Percentiles rank a stretch among this genome's conserved stretches.
phyloP scores from a whole-genome alignment of 2,113 vertebrate genomes.

The Ceuthmochares aereus region DNA sequence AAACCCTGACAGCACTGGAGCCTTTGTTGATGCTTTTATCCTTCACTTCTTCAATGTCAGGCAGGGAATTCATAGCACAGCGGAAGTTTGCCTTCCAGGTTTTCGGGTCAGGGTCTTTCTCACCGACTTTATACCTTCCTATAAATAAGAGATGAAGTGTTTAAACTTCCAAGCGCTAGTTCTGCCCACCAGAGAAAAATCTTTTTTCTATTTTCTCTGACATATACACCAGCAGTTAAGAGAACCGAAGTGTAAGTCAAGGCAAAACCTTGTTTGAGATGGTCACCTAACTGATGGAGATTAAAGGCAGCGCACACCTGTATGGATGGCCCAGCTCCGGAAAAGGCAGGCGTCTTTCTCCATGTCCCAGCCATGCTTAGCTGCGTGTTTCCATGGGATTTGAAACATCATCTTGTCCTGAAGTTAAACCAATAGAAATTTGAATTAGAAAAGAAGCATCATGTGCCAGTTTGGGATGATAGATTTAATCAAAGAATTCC shows the following conservation, averaged over 20 bases:
- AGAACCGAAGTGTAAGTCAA: background rate
- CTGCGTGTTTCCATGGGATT: conserved; percentile 97
- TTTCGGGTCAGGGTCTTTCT: conserved; percentile 88
- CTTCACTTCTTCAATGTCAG: conserved; percentile 95
- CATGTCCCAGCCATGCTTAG: conserved; percentile 94
- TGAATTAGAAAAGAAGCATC: background rate
- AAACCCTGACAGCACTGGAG: conserved; percentile 89
- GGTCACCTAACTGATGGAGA: background rate
- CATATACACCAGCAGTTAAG: background rate
- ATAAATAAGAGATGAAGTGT: background rate
- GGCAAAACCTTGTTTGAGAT: background rate
- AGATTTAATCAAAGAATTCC: background rate
- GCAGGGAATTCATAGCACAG: conserved; percentile 97
- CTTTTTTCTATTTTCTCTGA: background rate
- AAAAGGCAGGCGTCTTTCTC: conserved; percentile 94
- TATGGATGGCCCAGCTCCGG: conserved; percentile 94
- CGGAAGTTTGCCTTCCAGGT: conserved; percentile 99
- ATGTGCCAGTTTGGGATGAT: background rate
- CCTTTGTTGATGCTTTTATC: conserved; percentile 93
- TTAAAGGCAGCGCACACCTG: conserved; percentile 78
- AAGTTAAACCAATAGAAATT: background rate
- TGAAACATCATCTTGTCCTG: conserved; percentile 91
- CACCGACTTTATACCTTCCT: conserved; percentile 88
- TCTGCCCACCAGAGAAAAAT: background rate
- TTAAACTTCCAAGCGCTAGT: background rate